Percentiles rank a stretch among this genome's conserved stretches.
Conservation (phyloP, 2,888 invertebrate genomes). For the Anorthoa munda region DNA sequence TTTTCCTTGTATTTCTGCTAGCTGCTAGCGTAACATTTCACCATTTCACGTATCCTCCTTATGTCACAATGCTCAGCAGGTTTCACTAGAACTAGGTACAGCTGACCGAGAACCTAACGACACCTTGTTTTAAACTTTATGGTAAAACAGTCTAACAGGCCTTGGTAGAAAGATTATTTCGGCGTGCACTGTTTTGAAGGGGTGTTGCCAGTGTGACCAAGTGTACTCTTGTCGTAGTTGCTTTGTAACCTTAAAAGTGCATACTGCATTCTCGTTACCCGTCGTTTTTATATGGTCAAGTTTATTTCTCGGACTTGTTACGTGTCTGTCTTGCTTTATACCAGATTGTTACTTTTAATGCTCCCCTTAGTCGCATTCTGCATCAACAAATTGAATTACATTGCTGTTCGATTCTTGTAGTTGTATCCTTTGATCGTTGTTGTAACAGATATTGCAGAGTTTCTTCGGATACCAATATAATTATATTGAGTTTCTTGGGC, state of each 20-base stretch:
- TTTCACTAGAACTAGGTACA: slow-evolving; percentile 63
- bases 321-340: slow-evolving; percentile 56
- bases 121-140: slow-evolving; percentile 23
- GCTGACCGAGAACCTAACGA: slow-evolving; percentile 47
- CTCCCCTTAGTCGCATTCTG: slow-evolving; percentile 50
- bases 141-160: slow-evolving; percentile 35
- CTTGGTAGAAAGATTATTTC: slow-evolving; percentile 56
- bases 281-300: slow-evolving; percentile 82
- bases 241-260: slow-evolving; percentile 88
- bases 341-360: slow-evolving; percentile 55
- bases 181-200: slow-evolving; percentile 54
- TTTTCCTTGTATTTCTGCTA: slow-evolving; percentile 25
- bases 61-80: slow-evolving; percentile 61
- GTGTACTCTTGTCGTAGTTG: slow-evolving; percentile 73
- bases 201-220: slow-evolving; percentile 61
- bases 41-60: slow-evolving; percentile 44
- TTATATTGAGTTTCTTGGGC: neutral
- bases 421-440: neutral
- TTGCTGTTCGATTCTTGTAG: slow-evolving; percentile 3
- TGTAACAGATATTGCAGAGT: neutral
- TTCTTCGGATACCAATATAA: neutral
- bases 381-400: slow-evolving; percentile 31
- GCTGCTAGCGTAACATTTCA: slow-evolving; percentile 31
- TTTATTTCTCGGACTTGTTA: slow-evolving; percentile 74
- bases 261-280: slow-evolving; percentile 84